Evolutionary conservation across 2,888 invertebrate species (phyloP).

Genomic region (Ochropacha duplaris): DNA sequence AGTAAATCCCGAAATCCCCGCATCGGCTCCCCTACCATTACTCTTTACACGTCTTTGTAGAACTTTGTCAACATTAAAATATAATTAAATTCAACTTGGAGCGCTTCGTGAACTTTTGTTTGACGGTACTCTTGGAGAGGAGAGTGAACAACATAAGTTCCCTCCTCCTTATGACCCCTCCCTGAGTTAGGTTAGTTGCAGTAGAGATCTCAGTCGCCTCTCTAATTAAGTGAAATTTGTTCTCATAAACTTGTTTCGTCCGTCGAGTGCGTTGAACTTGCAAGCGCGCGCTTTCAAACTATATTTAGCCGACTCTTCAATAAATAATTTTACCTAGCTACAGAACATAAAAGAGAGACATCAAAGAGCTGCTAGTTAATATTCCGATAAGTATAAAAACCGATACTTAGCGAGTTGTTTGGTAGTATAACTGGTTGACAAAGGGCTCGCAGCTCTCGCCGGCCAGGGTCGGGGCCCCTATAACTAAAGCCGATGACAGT

Average conservation of each 20-base stretch:
- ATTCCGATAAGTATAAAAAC: no score
- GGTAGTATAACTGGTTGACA: neutral
- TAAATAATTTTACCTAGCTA: neutral
- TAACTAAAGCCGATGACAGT: neutral
- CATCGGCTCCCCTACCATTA: no score
- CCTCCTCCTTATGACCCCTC: neutral
- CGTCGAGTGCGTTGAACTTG: no score
- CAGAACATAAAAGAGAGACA: neutral
- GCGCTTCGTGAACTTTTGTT: neutral
- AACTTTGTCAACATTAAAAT: neutral
- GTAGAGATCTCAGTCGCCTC: neutral
- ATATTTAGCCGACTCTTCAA: no score
- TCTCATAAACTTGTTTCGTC: neutral
- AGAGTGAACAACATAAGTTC: no score
- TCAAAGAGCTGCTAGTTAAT: neutral
- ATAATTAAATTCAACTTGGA: neutral
- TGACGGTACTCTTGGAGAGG: no score
- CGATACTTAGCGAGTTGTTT: no score
- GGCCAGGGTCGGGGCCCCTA: no score
- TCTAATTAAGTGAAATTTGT: neutral
- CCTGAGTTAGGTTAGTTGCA: neutral
- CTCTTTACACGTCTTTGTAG: no score
- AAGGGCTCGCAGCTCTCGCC: neutral
- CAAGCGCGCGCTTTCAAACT: no score
- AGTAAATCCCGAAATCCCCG: no score